phyloP scores from a whole-genome alignment of 1,140 invertebrate genomes.

The Trichonephila clavipes region DNA sequence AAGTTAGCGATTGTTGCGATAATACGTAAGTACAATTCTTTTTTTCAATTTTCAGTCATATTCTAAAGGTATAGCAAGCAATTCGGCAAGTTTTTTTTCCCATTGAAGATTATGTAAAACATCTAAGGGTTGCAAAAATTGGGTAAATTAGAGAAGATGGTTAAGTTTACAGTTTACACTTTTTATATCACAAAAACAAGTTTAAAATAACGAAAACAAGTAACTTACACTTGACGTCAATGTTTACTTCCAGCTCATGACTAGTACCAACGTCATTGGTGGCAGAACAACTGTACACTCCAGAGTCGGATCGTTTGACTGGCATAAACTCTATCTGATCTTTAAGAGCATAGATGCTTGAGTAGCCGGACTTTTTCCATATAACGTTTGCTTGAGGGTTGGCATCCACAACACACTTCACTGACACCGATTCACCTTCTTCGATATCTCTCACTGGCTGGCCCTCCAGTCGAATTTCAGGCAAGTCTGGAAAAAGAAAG shows the following conservation, averaged over 20 bases:
- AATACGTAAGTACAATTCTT: too few species aligned
- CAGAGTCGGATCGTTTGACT: constrained; percentile 77
- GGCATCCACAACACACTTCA: constrained; percentile 90
- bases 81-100: too few species aligned
- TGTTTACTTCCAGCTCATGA: constrained; percentile 77
- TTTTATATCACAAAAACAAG: too few species aligned
- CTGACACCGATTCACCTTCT: constrained; percentile 89
- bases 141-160: too few species aligned
- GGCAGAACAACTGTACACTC: constrained; percentile 78
- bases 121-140: too few species aligned
- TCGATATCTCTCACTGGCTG: constrained; percentile 87
- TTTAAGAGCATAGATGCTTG: constrained; percentile 77
- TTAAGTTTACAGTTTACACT: too few species aligned
- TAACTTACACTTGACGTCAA: constrained; percentile 78
- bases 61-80: too few species aligned
- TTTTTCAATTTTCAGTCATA: too few species aligned
- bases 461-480: constrained; percentile 87
- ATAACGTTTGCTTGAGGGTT: constrained; percentile 93
- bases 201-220: not conserved
- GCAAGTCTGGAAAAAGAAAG: constrained; percentile 85
- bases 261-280: constrained; percentile 77
- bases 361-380: constrained; percentile 86
- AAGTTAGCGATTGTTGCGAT: too few species aligned
- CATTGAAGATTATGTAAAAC: too few species aligned
- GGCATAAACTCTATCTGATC: constrained; percentile 79